A percentile compares a stretch with the other conserved stretches of the same genome.
Evolutionary conservation across 2,797 vertebrate species (phyloP).

Genomic region (Allobates femoralis): DNA sequence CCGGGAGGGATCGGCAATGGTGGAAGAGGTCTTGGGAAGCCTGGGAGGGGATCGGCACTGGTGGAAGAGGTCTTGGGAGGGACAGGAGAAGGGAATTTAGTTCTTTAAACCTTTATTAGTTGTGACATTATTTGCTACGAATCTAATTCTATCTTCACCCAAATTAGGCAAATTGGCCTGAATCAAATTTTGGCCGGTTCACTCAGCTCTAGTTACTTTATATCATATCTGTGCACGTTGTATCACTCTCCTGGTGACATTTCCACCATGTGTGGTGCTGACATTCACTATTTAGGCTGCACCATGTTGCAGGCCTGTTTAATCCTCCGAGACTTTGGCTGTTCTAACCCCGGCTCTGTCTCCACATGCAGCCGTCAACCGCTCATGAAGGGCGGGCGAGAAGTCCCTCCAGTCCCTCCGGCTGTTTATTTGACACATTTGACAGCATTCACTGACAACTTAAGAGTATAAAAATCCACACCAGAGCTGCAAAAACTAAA

Average conservation of each 20-base stretch:
- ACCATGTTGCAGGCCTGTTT: neutral
- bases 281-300: neutral
- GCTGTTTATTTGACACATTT: conserved; percentile 30
- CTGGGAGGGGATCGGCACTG: too few relatives aligned
- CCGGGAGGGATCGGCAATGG: too few relatives aligned
- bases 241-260: neutral
- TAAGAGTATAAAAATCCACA: conserved; percentile 6
- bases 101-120: too few relatives aligned
- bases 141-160: too few relatives aligned
- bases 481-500: conserved; percentile 25
- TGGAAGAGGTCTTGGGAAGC: too few relatives aligned
- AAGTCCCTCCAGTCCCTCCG: conserved; percentile 6
- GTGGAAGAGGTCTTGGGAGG: too few relatives aligned
- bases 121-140: too few relatives aligned
- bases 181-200: too few relatives aligned
- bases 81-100: too few relatives aligned
- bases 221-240: neutral
- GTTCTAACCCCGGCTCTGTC: neutral
- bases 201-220: neutral
- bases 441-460: conserved; percentile 25
- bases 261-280: neutral
- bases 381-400: neutral
- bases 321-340: neutral
- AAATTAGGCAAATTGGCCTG: too few relatives aligned
- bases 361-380: conserved; percentile 1